Percentiles rank a stretch among this genome's conserved stretches.
phyloP scores from a whole-genome alignment of 2,113 vertebrate genomes.

The Sceloporus undulatus region DNA sequence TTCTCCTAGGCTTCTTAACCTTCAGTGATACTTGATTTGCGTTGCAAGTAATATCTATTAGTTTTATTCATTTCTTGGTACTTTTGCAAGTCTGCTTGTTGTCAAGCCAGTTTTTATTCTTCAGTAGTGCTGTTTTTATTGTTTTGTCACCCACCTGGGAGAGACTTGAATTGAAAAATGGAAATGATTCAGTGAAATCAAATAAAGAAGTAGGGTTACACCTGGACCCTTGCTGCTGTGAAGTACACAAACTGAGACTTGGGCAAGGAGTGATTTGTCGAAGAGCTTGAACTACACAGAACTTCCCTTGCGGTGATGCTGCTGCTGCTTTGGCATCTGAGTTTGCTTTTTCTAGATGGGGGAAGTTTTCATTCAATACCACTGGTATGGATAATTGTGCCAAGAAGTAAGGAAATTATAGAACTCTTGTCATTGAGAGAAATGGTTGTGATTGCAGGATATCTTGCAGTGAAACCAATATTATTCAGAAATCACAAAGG shows the following conservation, averaged over 20 bases:
- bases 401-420: background rate
- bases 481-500: conserved; percentile 28
- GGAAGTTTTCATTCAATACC: background rate
- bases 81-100: background rate
- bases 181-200: background rate
- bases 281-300: background rate
- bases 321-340: background rate
- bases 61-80: background rate
- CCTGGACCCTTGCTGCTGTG: background rate
- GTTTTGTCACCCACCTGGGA: background rate
- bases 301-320: background rate
- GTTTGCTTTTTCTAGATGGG: background rate
- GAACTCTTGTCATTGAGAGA: conserved; percentile 19
- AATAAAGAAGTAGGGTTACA: background rate
- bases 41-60: background rate
- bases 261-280: background rate
- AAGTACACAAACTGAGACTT: too few species aligned
- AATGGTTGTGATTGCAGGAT: conserved; percentile 14
- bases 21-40: background rate
- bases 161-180: background rate
- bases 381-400: background rate
- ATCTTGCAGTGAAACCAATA: conserved; percentile 12
- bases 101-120: too few species aligned
- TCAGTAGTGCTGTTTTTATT: background rate
- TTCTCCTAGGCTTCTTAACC: background rate